These are phyloP conservation scores for Clarias batrachus DNA, from an alignment of 2,113 vertebrate genomes.

Conservation along the genomic window DNA sequence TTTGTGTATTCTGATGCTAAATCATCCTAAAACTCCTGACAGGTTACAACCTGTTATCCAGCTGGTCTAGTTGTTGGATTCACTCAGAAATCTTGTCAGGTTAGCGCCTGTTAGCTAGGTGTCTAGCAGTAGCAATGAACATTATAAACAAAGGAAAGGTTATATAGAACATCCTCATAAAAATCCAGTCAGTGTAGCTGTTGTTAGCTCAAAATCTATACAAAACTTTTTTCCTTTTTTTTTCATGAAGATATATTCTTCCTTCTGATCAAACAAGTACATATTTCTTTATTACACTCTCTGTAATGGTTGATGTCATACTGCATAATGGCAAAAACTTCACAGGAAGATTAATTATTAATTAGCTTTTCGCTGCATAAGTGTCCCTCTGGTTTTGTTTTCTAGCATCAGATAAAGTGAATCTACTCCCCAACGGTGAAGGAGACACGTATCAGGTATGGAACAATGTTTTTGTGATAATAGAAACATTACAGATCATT, in stretches of 20 bases:
- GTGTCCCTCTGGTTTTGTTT: background rate
- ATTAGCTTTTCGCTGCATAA: no score
- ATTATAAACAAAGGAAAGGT: background rate
- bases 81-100: background rate
- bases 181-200: background rate
- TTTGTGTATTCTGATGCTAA: background rate
- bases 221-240: no score
- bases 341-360: no score
- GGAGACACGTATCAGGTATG: constrained; percentile 50
- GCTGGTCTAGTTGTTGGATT: background rate
- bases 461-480: background rate
- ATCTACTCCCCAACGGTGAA: constrained; percentile 42
- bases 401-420: constrained; percentile 49
- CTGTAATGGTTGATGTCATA: no score
- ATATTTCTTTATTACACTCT: no score
- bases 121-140: background rate
- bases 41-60: background rate
- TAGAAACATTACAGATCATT: background rate
- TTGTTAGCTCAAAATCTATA: no score
- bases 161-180: background rate
- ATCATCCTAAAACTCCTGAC: background rate
- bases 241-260: no score
- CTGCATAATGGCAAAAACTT: no score
- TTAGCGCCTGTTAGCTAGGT: background rate
- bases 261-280: no score